A percentile compares a stretch with the other conserved stretches of the same genome.
These are phyloP conservation scores for Hoplodrina blanda DNA, from an alignment of 2,888 invertebrate species.

Conservation along the genomic window DNA sequence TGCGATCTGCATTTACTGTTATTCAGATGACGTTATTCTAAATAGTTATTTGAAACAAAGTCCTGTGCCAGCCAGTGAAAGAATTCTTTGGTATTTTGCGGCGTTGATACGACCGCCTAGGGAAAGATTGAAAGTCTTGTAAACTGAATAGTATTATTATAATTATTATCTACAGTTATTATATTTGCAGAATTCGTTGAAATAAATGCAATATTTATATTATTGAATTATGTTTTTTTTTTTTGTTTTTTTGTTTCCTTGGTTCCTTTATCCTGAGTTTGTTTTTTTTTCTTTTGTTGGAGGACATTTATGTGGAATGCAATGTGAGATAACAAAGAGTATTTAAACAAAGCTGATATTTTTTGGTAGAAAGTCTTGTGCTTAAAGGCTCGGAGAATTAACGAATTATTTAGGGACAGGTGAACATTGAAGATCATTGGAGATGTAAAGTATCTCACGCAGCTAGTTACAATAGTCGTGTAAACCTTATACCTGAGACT, in stretches of 20 bases:
- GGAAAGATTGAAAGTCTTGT: conserved; percentile 86
- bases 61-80: conserved; percentile 88
- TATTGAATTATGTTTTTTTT: conserved; percentile 89
- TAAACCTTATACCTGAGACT: conserved; percentile 74
- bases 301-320: conserved; percentile 69
- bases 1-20: conserved; percentile 90
- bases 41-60: conserved; percentile 84
- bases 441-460: conserved; percentile 63
- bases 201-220: conserved; percentile 91
- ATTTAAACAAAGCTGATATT: conserved; percentile 67
- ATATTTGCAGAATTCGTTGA: conserved; percentile 90
- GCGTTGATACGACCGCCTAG: conserved; percentile 72
- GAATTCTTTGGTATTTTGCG: conserved; percentile 78
- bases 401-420: conserved; percentile 76
- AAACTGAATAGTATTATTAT: conserved; percentile 90
- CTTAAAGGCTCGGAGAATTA: conserved; percentile 70
- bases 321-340: conserved; percentile 70
- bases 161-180: conserved; percentile 90
- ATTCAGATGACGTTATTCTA: conserved; percentile 84
- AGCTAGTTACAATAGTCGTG: conserved; percentile 70
- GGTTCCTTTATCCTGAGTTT: conserved; percentile 85
- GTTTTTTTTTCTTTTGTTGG: conserved; percentile 75
- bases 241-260: conserved; percentile 81
- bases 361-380: conserved; percentile 70
- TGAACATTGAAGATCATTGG: conserved; percentile 74